Percentiles rank a stretch among this genome's conserved stretches.
Conservation (phyloP, 2,797 vertebrate species). For the Gymnothorax reevesii region DNA sequence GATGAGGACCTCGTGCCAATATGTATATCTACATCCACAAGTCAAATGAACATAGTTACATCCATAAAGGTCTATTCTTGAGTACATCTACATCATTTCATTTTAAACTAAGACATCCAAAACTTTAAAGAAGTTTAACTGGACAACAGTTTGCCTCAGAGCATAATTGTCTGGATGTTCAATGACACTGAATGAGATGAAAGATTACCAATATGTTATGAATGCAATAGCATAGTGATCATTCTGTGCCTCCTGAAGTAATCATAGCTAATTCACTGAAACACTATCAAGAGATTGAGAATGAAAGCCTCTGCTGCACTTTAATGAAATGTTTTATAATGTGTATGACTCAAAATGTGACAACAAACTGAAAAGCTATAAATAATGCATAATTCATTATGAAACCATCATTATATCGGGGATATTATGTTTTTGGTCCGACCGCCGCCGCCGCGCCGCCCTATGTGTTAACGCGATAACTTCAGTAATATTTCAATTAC, state of each 20-base stretch:
- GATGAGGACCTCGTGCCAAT: neutral
- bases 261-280: slow-evolving; percentile 73
- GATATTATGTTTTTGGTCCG: too few species aligned
- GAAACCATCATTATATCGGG: too few species aligned
- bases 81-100: neutral
- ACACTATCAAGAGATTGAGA: slow-evolving; percentile 66
- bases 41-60: neutral
- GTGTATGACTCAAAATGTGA: slow-evolving; percentile 60
- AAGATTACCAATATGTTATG: slow-evolving; percentile 42
- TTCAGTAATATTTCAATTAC: too few species aligned
- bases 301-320: slow-evolving; percentile 49
- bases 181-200: slow-evolving; percentile 13
- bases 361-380: slow-evolving; percentile 35
- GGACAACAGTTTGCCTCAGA: neutral
- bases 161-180: neutral
- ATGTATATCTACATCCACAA: neutral
- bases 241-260: slow-evolving; percentile 71
- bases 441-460: too few species aligned
- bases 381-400: too few species aligned
- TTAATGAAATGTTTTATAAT: slow-evolving; percentile 67
- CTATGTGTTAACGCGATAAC: too few species aligned
- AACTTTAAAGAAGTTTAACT: neutral
- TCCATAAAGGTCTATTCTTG: neutral
- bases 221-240: slow-evolving; percentile 69
- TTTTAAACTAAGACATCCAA: neutral